Evolutionary conservation across 2,888 invertebrate genomes (phyloP).

Genomic region (Neria commutata): DNA sequence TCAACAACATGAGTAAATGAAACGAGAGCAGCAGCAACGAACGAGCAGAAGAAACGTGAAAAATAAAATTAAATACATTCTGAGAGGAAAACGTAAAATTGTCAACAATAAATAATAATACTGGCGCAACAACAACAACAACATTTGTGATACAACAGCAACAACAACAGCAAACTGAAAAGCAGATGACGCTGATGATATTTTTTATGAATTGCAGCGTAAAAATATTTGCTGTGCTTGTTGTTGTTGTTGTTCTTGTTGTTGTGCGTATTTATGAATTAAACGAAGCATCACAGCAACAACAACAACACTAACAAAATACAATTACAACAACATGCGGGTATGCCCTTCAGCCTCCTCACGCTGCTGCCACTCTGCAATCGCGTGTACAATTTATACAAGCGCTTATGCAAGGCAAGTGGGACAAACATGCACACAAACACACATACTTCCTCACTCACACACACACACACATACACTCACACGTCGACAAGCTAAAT

Average conservation of each 20-base stretch:
- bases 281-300: not conserved
- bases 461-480: not conserved
- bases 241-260: slow-evolving; percentile 5
- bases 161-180: too few species aligned
- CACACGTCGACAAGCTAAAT: not conserved
- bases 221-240: slow-evolving; percentile 3
- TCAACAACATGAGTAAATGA: not conserved
- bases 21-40: not conserved
- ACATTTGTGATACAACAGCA: too few species aligned
- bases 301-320: not conserved
- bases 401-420: not conserved
- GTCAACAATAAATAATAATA: too few species aligned
- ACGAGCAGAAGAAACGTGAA: not conserved
- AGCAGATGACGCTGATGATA: too few species aligned
- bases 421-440: slow-evolving; percentile 1
- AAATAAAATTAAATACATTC: not conserved
- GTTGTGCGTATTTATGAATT: slow-evolving; percentile 1
- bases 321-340: not conserved
- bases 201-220: slow-evolving; percentile 6
- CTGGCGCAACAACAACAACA: too few species aligned
- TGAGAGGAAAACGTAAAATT: not conserved
- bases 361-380: too few species aligned
- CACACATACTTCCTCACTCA: not conserved
- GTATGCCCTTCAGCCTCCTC: too few species aligned
- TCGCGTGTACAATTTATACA: too few species aligned